Base-by-base conservation (phyloP, 2,797 vertebrate species). In the Gymnoscopelus braueri region DNA sequence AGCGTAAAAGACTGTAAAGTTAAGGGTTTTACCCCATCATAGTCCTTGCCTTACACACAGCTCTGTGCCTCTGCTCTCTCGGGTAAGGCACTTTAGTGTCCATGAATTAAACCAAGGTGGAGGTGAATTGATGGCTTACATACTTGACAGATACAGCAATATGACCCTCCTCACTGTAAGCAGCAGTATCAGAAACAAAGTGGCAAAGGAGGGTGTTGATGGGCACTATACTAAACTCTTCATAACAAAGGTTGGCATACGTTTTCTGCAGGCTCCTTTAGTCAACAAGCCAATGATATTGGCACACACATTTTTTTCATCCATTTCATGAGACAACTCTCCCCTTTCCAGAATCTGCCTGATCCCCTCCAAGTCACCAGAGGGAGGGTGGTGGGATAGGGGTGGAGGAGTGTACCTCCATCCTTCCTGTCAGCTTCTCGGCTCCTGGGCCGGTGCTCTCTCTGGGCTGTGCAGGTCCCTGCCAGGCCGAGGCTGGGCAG, bases 41-140 rank as follows among this genome's bases (percentile, higher is more conserved):
- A 5, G 51, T 75, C 82, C 70, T 12, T 75, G 74, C 80, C 67
- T 52, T 62, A 84, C 77, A 82, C 71, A 81, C 70, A 83, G 83
- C 84, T 87, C 80, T 84, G 89, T 91, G 91, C 91, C 93, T 89
- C 86, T 82, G 87, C 86, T 90, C 85, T 92, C 83, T 83, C 72
- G 77, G 62, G 61, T 92, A 94, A 95, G 94, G 94, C 94, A 95
- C 94, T 94, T 91, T 72, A 90, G 91, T 90, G 83, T 91, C 87
- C 79, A 74, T 89, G 83, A 88, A 90, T 79, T 85, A 81, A 88
- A 90, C 82, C 77, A 79, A 86, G 83, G 86, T 72, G 71, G 83
- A 81, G 79, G 82, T 86, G 86, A 84, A 76, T 71, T 72, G 83
- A 90, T 89, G 89, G 89, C 89, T 89, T 82, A 88, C 85, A 91